phyloP scores from a whole-genome alignment of 2,888 invertebrate species.

The Cerceris ruficornis region DNA sequence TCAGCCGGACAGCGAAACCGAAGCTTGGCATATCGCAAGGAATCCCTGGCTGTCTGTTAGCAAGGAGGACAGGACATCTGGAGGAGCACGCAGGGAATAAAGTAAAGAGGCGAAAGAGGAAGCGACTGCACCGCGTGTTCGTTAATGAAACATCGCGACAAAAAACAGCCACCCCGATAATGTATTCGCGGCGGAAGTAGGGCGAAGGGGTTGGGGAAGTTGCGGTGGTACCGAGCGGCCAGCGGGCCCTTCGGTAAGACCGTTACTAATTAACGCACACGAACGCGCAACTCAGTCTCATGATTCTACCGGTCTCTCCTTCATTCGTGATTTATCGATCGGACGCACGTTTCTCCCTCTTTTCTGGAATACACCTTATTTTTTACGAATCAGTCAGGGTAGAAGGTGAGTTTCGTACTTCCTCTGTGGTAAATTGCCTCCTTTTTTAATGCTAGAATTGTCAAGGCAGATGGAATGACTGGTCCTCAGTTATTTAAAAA shows the following conservation, averaged over 20 bases:
- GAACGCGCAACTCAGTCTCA: conserved; percentile 43
- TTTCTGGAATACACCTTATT: neutral
- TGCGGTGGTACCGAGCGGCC: conserved; percentile 64
- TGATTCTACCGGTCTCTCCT: conserved; percentile 25
- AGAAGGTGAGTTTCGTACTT: too few relatives aligned
- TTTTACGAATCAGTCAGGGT: neutral
- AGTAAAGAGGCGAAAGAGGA: conserved; percentile 25
- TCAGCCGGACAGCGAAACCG: too few relatives aligned
- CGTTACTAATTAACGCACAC: conserved; percentile 76
- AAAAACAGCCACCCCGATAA: conserved; percentile 73
- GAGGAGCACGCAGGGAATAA: conserved; percentile 4
- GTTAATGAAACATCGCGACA: conserved; percentile 74
- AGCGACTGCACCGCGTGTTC: conserved; percentile 60
- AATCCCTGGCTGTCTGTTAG: neutral
- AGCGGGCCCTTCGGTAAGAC: conserved; percentile 65
- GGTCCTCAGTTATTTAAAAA: too few relatives aligned
- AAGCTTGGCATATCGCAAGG: too few relatives aligned
- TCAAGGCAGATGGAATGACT: too few relatives aligned
- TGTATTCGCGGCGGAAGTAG: conserved; percentile 79
- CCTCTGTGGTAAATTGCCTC: too few relatives aligned
- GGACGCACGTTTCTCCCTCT: neutral
- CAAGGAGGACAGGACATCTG: conserved; percentile 24
- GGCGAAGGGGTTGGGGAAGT: conserved; percentile 65
- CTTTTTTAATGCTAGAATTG: too few relatives aligned
- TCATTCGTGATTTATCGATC: conserved; percentile 56